Evolutionary conservation across 2,113 vertebrate species (phyloP), one percentile per base, ranked within the genome.

Genomic region (Agapornis roseicollis): DNA sequence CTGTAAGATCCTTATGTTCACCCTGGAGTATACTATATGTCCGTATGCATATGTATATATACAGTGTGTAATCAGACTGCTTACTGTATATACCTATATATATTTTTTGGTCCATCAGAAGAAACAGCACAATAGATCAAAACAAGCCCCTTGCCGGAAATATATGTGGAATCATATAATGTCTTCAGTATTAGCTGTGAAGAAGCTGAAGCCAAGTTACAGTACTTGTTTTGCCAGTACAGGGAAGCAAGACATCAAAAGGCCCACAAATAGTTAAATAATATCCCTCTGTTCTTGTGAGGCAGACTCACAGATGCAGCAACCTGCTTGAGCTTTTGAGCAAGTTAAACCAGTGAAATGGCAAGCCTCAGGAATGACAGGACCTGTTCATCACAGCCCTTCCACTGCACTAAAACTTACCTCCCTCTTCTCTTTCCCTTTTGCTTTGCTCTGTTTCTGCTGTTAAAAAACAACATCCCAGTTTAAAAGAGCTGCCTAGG

Each of bases 231-330:
- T 88, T 66, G 68, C 72, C 35, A 52, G 64, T 74, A 61, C 39
- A 74, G 55, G 55, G n/a, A 94, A 86, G 19, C 28, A 49, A 84
- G 72, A 90, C 76, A 90, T 90, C 82, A 91, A 72, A 95, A 83
- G 74, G 74, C 88, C 82, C 88, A 88, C 91, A 91, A 84, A 81
- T 7, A 71, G 83, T 90, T 92, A 95, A 93, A 81, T 58, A 64
- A 63, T 20, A 78, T n/a, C 44, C 37, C 52, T 81, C 18, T 41
- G 53, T 31, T 81, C 64, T 47, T 79, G 80, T 55, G 69, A 76
- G 53, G 53, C 66, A 58, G 78, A 76, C 41, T 70, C 72, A 61
- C 13, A 42, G 58, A 58, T 24, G 49, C 49, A 85, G 49, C 35
- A 72, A 65, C 53, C 81, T 89, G 73, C 56, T 7, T 2, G 33